Base-by-base conservation (phyloP, 64 coral and sea anemone genomes). In the Stichodactyla helianthus region DNA sequence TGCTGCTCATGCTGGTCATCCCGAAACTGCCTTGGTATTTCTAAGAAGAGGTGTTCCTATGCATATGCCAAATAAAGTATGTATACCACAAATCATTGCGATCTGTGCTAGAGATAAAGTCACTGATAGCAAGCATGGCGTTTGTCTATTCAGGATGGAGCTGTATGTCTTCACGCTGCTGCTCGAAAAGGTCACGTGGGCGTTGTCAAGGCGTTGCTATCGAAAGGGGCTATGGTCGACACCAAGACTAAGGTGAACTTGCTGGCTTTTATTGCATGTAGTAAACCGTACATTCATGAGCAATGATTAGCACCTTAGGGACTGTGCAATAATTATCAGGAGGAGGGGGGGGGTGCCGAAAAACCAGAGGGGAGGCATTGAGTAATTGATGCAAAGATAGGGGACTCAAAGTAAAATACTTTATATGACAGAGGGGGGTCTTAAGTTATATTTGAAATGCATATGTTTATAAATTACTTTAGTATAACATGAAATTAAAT, bases 11-110 rank as follows among this genome's bases (percentile, higher is more conserved):
- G 92, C 93, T n/a, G 95, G 95, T 53, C 92, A 98, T 84, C 89
- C 95, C 15, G 95, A 98, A 26, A 94, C 95, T 31, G 87, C 92
- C 18, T 67, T 98, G 51, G 92, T 93, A 26, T 98, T 98, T 27
- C 86, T 98, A 9, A 94, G 93, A 64, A 94, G 88, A 88, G 95
- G 95, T 50, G 95, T 98, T 55, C 95, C 95, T n/a, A 71, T 98
- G 19, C 95, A 98, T 54, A 98, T 98, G 95, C 95, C 95, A 44
- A 98, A 98, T 77, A 98, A 98, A 89, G 95, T 95, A 87, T 74
- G 77, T 79, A 50, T 50, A 4, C 17, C 77, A 79, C 19, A n/a
- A 65, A 13, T 44, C 8, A 71, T 17, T 10, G 17, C 10, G 15
- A 6, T 53, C 16, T 23, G 52, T 59, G 17, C 17, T 15, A 35